Evolutionary conservation across 1,140 invertebrate genomes (phyloP).

Genomic region (Oedothorax gibbosus): DNA sequence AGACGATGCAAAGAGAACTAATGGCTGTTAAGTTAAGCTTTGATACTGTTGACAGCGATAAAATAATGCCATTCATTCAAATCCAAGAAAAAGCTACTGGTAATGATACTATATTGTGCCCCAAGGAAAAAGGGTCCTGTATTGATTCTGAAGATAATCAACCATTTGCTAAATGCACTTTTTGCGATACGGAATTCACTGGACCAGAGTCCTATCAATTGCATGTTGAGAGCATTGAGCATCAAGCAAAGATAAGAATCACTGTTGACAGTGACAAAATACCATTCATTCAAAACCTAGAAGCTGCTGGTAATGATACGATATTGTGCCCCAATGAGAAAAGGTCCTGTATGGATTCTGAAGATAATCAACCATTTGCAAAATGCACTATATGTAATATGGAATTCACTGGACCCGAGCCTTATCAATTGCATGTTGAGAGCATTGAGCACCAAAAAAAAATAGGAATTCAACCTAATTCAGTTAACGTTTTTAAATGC

Average conservation of each 20-base stretch:
- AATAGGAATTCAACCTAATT: background rate
- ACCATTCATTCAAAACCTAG: no score
- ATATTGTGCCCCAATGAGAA: no score
- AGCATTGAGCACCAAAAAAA: slow-evolving; percentile 7
- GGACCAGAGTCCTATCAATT: background rate
- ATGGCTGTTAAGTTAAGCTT: background rate
- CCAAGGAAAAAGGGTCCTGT: no score
- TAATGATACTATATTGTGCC: background rate
- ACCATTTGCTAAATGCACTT: no score
- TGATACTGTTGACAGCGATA: background rate
- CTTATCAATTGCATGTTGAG: slow-evolving; percentile 9
- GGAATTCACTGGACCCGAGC: background rate
- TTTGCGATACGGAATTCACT: background rate
- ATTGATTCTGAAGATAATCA: background rate
- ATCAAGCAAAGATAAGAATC: background rate
- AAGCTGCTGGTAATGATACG: no score
- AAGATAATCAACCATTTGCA: background rate
- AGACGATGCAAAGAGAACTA: background rate
- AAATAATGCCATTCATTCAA: background rate
- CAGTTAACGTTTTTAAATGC: background rate
- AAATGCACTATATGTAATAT: background rate
- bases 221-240: background rate
- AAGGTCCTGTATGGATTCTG: no score
- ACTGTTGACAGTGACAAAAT: no score
- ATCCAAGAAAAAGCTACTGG: background rate